Conservation (phyloP, 2,797 vertebrate genomes). For the Numenius phaeopus region DNA sequence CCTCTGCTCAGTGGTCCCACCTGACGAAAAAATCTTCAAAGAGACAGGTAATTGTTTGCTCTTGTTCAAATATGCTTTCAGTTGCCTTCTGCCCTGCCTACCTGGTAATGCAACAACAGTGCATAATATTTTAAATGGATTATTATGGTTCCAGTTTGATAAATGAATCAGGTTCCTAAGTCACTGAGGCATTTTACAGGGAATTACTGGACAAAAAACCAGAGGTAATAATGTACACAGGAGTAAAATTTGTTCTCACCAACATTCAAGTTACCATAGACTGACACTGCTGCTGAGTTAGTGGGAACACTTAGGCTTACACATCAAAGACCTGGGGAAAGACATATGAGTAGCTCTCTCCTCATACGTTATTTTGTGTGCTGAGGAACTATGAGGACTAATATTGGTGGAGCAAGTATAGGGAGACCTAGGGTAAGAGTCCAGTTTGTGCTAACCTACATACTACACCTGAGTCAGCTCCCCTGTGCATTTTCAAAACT, state of each 20-base stretch:
- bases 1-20: constrained; percentile 92
- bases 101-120: background rate
- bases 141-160: background rate
- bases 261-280: background rate
- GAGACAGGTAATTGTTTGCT: constrained; percentile 86
- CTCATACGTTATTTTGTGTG: background rate
- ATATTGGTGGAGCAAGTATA: background rate
- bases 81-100: background rate
- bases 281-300: background rate
- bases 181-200: background rate
- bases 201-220: background rate
- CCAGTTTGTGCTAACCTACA: background rate
- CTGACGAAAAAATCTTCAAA: constrained; percentile 94
- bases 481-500: background rate
- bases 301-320: background rate
- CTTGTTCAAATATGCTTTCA: background rate
- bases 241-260: background rate
- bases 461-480: background rate
- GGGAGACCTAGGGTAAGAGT: background rate
- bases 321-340: background rate
- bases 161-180: background rate
- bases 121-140: background rate
- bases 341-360: background rate
- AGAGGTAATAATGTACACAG: background rate
- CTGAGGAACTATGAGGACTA: background rate